Percentiles rank a stretch among this genome's conserved stretches.
Conservation (phyloP, 2,888 invertebrate species). For the Aphelenchoides bicaudatus region DNA sequence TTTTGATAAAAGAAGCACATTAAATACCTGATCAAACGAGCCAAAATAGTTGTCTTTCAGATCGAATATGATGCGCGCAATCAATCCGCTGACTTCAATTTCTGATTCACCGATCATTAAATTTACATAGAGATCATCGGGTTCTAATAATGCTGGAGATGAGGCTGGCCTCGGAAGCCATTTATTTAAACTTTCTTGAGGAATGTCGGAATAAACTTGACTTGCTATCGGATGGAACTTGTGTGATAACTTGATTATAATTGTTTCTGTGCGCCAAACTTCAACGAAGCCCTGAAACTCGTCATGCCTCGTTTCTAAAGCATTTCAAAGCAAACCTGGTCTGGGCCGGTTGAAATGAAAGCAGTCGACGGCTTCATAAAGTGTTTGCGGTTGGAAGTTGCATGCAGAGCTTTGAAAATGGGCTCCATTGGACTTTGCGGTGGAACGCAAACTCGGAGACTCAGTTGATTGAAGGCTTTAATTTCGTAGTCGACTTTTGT, state of each 20-base stretch:
- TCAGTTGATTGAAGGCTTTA: conserved; percentile 27
- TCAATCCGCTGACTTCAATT: conserved; percentile 82
- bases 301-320: conserved; percentile 7
- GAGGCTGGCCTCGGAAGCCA: conserved; percentile 31
- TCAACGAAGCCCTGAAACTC: conserved; percentile 43
- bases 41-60: conserved; percentile 89
- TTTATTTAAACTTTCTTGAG: conserved; percentile 20
- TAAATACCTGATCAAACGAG: conserved; percentile 73
- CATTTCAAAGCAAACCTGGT: conserved; percentile 14
- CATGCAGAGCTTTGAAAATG: conserved; percentile 24
- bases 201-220: conserved; percentile 34
- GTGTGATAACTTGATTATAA: conserved; percentile 42
- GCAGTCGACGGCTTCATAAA: conserved; percentile 26
- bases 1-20: not conserved
- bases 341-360: conserved; percentile 18
- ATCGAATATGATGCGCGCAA: conserved; percentile 69
- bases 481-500: conserved; percentile 75
- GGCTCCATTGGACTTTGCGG: conserved; percentile 32
- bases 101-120: conserved; percentile 90
- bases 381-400: conserved; percentile 12
- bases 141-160: conserved; percentile 69
- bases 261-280: conserved; percentile 48
- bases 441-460: conserved; percentile 29
- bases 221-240: conserved; percentile 43
- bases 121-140: conserved; percentile 83